Evolutionary conservation across 1,140 invertebrate species (phyloP).

Genomic region (Amyelois transitella): DNA sequence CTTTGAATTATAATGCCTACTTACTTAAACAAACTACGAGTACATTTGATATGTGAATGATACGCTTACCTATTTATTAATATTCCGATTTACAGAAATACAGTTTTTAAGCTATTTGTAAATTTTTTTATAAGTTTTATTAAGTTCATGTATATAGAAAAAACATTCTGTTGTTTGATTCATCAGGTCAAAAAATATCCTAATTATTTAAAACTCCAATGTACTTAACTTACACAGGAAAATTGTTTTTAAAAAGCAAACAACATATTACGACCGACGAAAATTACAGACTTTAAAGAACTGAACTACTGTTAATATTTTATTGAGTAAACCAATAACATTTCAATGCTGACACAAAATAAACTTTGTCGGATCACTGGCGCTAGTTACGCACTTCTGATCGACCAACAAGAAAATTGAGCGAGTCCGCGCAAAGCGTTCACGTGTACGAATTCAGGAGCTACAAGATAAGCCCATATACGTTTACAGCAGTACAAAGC

Average conservation of each 20-base stretch:
- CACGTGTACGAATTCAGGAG: slow-evolving; percentile 15
- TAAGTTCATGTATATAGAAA: too few relatives aligned
- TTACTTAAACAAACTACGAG: too few relatives aligned
- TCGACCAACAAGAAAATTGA: slow-evolving; percentile 6
- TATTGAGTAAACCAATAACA: neutral
- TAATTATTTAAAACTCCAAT: too few relatives aligned
- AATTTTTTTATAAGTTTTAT: too few relatives aligned
- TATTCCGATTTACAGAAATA: too few relatives aligned
- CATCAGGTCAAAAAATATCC: too few relatives aligned
- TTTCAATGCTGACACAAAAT: neutral
- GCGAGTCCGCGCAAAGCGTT: slow-evolving; percentile 11
- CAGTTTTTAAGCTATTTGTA: too few relatives aligned
- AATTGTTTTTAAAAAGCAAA: neutral
- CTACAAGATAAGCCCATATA: slow-evolving; percentile 35
- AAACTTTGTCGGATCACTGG: neutral
- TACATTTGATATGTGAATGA: too few relatives aligned
- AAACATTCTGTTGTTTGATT: too few relatives aligned
- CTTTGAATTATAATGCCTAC: too few relatives aligned
- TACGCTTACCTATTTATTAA: too few relatives aligned
- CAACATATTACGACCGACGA: neutral
- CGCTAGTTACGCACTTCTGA: neutral
- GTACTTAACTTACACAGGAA: too few relatives aligned
- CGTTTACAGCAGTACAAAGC: slow-evolving; percentile 36
- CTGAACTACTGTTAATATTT: neutral
- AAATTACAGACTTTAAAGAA: neutral